A percentile compares a stretch with the other conserved stretches of the same genome.
phyloP scores from a whole-genome alignment of 2,113 vertebrate species.

The Noturus placidus region DNA sequence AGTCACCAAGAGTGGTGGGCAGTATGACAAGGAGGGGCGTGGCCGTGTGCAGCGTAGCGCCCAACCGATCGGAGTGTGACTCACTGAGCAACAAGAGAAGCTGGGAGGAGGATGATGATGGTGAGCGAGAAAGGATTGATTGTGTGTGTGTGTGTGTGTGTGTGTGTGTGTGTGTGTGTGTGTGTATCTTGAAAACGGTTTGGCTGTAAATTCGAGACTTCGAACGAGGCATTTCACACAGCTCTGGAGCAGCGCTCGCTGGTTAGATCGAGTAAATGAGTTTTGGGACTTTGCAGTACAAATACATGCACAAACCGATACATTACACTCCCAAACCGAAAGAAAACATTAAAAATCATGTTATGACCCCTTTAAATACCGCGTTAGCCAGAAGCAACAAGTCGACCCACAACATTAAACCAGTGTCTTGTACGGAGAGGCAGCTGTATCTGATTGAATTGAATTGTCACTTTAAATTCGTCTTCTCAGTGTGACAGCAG shows the following conservation, averaged over 20 bases:
- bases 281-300: no score
- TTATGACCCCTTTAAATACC: no score
- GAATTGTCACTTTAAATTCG: background rate
- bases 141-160: slow-evolving; percentile 25
- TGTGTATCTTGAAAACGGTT: background rate
- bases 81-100: slow-evolving; percentile 91
- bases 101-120: slow-evolving; percentile 89
- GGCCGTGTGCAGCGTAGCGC: slow-evolving; percentile 95
- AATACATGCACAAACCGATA: no score
- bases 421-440: no score
- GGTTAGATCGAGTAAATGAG: no score
- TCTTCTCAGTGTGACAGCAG: background rate
- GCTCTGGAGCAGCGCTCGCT: no score
- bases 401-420: no score
- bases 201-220: no score
- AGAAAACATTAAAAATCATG: no score
- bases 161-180: slow-evolving; percentile 21
- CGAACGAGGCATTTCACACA: no score
- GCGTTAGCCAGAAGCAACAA: no score
- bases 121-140: background rate
- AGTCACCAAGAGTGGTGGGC: slow-evolving; percentile 86
- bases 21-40: slow-evolving; percentile 83
- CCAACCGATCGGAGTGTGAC: slow-evolving; percentile 92
- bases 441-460: background rate
- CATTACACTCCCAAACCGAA: no score